Base-by-base conservation (phyloP, 2,888 invertebrate genomes). In the Drosophila subquinaria region DNA sequence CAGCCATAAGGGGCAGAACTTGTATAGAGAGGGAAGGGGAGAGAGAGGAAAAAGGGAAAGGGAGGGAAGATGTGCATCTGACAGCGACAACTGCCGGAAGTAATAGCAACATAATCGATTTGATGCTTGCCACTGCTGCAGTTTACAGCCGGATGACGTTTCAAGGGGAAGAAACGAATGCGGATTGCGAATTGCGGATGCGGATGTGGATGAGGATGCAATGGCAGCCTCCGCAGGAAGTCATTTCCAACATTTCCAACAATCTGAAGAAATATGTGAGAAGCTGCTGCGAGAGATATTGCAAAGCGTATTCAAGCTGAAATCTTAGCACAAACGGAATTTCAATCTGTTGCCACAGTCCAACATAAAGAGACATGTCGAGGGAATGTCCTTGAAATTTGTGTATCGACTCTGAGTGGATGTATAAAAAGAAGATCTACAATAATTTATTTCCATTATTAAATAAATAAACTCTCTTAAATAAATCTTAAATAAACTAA, bases 51-150 rank as follows among this genome's bases (percentile, higher is more conserved):
- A 10, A 8, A 27, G 13, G 45, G 27, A 27, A 20, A n/a, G 42
- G 27, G 33, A 45, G 56, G 27, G 35, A 47, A 43, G 51, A 56
- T 77, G 71, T 84, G 80, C 84, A 83, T 67, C 88, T 86, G 86
- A 66, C 56, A 74, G 67, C 77, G 86, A 76, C 83, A 83, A 73
- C 79, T 83, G 84, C 79, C 82, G 86, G 87, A 87, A 89, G 82
- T 89, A 87, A 89, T 87, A 87, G 87, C 83, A 89, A 83, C 85
- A 83, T 87, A 86, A 88, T 86, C 85, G 85, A 86, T 88, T 88
- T 83, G 87, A 71, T 74, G 77, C 76, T 48, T 73, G 80, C 76
- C 69, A 60, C 62, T 64, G 75, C 73, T 78, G 78, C 83, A 84
- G 73, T 73, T 85, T 82, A 77, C 80, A 48, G 78, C 60, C 71